phyloP scores from a whole-genome alignment of 2,113 vertebrate species.

The Saimiri boliviensis region DNA sequence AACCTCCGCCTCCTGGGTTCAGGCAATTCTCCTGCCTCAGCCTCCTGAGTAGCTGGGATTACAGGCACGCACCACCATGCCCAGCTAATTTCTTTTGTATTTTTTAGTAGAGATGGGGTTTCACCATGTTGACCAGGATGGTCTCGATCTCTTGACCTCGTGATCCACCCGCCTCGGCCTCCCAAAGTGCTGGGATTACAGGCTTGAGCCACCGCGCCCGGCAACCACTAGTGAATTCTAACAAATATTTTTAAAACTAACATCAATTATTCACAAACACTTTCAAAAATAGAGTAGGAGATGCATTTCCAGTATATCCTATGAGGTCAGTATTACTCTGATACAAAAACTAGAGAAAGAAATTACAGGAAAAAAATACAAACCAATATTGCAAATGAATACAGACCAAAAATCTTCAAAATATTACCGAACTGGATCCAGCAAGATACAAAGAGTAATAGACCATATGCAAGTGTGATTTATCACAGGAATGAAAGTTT shows the following conservation, averaged over 20 bases:
- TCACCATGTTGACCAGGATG: too few species aligned
- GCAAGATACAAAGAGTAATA: not conserved
- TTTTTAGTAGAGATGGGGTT: too few species aligned
- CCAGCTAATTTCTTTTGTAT: too few species aligned
- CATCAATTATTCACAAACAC: not conserved
- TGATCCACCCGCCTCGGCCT: too few species aligned
- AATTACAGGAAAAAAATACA: not conserved
- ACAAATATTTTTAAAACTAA: not conserved
- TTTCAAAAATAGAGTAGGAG: not conserved
- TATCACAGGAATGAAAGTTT: not conserved
- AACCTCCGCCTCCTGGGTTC: too few species aligned
- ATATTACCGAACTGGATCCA: not conserved
- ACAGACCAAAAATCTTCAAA: not conserved
- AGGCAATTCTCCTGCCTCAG: too few species aligned
- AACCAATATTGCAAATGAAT: not conserved
- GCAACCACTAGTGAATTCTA: not conserved
- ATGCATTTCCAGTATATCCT: not conserved
- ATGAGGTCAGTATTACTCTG: not conserved
- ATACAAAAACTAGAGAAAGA: not conserved
- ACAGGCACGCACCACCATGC: too few species aligned
- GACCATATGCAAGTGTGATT: not conserved
- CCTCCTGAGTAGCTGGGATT: too few species aligned
- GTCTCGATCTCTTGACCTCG: too few species aligned
- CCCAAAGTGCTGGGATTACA: too few species aligned
- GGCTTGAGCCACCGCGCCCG: too few species aligned